These are phyloP conservation scores for Scolopax rusticola DNA, from an alignment of 2,797 vertebrate species.

Conservation along the genomic window DNA sequence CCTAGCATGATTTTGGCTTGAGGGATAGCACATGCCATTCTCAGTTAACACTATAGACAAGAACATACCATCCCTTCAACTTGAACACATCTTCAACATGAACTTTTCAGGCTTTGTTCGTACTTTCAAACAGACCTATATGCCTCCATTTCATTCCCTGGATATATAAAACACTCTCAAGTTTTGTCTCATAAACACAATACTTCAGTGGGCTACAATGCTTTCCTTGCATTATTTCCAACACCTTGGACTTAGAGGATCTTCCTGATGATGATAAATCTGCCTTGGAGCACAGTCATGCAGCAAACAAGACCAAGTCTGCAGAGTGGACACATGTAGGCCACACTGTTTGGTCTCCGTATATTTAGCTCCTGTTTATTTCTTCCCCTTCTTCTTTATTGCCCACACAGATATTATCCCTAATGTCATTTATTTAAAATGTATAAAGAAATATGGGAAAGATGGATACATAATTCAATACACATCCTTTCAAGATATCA, in stretches of 20 bases:
- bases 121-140: neutral
- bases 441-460: neutral
- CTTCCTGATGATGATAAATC: neutral
- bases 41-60: neutral
- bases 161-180: neutral
- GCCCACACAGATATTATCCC: neutral
- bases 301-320: neutral
- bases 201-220: neutral
- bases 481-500: neutral
- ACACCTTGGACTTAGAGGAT: neutral
- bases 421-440: neutral
- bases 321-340: neutral
- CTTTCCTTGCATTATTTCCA: neutral
- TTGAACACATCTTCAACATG: neutral
- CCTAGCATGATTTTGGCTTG: neutral
- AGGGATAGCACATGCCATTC: neutral
- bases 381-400: neutral
- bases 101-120: neutral
- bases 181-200: neutral
- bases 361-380: neutral
- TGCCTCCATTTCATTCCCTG: neutral
- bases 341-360: neutral
- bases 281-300: neutral
- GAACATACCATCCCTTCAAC: neutral
- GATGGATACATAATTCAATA: neutral